A percentile compares a stretch with the other conserved stretches of the same genome.
Conservation (phyloP, 2,888 invertebrate species). For the Heliconius aoede region DNA sequence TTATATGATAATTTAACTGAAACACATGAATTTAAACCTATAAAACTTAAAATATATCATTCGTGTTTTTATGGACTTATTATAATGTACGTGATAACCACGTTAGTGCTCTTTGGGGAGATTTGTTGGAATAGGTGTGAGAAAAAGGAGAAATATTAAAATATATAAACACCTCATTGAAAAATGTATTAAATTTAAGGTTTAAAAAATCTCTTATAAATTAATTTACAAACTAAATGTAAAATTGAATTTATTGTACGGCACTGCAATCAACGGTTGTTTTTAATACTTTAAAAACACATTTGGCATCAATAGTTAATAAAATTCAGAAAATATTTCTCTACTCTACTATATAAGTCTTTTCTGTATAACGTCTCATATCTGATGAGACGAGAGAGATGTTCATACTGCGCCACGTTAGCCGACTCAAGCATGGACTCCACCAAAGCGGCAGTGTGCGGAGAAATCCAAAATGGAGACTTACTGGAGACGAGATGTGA, state of each 20-base stretch:
- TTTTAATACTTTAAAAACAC: neutral
- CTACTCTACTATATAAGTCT: no score
- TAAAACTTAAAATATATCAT: slow-evolving; percentile 54
- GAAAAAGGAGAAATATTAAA: neutral
- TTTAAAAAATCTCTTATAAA: no score
- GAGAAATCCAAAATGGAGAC: no score
- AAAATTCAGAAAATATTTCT: neutral
- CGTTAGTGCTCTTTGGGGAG: slow-evolving; percentile 56
- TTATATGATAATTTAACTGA: slow-evolving; percentile 13
- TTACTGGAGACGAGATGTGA: no score
- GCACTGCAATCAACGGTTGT: no score
- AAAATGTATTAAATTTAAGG: neutral
- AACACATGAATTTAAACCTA: slow-evolving; percentile 43
- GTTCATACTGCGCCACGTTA: no score
- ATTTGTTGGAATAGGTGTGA: slow-evolving; percentile 49
- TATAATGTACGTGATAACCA: slow-evolving; percentile 54
- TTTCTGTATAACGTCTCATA: no score
- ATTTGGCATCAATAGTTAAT: neutral
- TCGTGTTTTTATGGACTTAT: slow-evolving; percentile 61
- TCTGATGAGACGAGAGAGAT: no score
- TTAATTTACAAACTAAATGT: no score
- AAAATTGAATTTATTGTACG: no score
- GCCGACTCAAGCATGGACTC: no score
- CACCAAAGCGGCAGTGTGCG: no score
- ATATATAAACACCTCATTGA: neutral